Evolutionary conservation across 1,140 invertebrate species (phyloP).

Genomic region (Drosophila malerkotliana): DNA sequence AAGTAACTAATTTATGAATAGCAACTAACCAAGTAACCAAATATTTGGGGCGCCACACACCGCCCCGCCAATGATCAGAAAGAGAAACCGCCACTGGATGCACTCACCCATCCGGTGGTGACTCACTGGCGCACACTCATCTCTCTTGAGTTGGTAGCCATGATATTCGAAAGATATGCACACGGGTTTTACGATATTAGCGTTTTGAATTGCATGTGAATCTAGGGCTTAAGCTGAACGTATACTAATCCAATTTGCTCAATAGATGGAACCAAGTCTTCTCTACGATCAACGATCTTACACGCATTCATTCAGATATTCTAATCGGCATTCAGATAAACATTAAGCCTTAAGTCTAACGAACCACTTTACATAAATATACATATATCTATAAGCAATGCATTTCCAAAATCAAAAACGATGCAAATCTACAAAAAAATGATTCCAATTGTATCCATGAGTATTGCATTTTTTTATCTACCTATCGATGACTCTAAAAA

Average conservation of each 20-base stretch:
- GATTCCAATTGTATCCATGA: slow-evolving; percentile 62
- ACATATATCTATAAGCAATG: slow-evolving; percentile 50
- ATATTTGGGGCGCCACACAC: slow-evolving; percentile 32
- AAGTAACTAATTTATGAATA: slow-evolving; percentile 44
- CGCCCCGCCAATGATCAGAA: neutral
- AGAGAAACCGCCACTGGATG: slow-evolving; percentile 31
- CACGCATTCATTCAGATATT: slow-evolving; percentile 11
- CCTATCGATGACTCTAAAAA: slow-evolving; percentile 36
- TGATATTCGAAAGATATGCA: slow-evolving; percentile 51
- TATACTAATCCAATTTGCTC: slow-evolving; percentile 57
- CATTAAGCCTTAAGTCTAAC: slow-evolving; percentile 30
- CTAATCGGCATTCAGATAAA: slow-evolving; percentile 26
- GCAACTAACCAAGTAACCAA: slow-evolving; percentile 63
- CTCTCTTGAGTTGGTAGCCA: slow-evolving; percentile 6
- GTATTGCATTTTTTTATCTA: slow-evolving; percentile 64
- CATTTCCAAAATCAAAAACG: slow-evolving; percentile 46
- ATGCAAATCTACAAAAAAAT: slow-evolving; percentile 16
- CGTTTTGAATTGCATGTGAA: slow-evolving; percentile 69
- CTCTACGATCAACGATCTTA: slow-evolving; percentile 38
- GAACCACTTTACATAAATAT: slow-evolving; percentile 5
- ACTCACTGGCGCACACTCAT: slow-evolving; percentile 27
- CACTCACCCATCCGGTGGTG: slow-evolving; percentile 35
- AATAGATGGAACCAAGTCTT: slow-evolving; percentile 40
- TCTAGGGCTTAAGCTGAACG: slow-evolving; percentile 50
- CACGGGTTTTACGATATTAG: slow-evolving; percentile 63